Percentiles rank a stretch among this genome's conserved stretches.
phyloP scores from a whole-genome alignment of 2,113 vertebrate genomes.

The Lates calcarifer region DNA sequence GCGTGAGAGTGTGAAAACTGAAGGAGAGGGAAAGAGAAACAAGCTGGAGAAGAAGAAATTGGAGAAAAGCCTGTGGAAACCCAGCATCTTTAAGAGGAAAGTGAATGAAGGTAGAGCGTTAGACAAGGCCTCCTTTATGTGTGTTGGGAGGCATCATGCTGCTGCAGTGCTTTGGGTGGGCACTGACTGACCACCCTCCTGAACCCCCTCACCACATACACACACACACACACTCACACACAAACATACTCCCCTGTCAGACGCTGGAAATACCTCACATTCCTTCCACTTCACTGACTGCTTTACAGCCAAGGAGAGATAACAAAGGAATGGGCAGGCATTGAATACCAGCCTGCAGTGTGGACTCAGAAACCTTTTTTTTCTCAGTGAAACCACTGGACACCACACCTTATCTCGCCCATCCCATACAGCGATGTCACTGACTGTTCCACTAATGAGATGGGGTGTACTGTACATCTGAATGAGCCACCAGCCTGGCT shows the following conservation, averaged over 20 bases:
- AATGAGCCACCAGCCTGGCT: slow-evolving; percentile 59
- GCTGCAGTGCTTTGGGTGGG: slow-evolving; percentile 66
- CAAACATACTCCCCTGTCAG: slow-evolving; percentile 64
- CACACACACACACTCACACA: slow-evolving; percentile 24
- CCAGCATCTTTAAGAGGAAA: slow-evolving; percentile 42
- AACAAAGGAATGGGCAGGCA: slow-evolving; percentile 78
- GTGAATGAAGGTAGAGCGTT: slow-evolving; percentile 53
- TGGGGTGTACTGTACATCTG: slow-evolving; percentile 51
- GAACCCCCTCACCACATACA: slow-evolving; percentile 35
- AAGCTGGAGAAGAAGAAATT: slow-evolving; percentile 27
- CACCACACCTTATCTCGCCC: slow-evolving; percentile 53
- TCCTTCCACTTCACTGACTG: slow-evolving; percentile 81
- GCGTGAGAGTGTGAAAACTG: slow-evolving; percentile 9
- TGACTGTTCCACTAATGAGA: slow-evolving; percentile 69
- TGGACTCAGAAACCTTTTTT: slow-evolving; percentile 48
- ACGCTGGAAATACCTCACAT: slow-evolving; percentile 82
- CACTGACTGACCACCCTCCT: slow-evolving; percentile 73
- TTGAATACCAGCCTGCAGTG: slow-evolving; percentile 60
- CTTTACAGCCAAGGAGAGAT: slow-evolving; percentile 78
- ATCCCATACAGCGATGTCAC: slow-evolving; percentile 54
- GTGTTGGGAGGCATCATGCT: slow-evolving; percentile 66
- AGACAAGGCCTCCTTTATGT: slow-evolving; percentile 76
- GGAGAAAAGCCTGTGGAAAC: slow-evolving; percentile 49
- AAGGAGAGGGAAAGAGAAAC: slow-evolving; percentile 11
- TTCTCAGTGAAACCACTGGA: slow-evolving; percentile 49